Conservation (phyloP, 2,113 vertebrate species). For the Synodontis membranacea region DNA sequence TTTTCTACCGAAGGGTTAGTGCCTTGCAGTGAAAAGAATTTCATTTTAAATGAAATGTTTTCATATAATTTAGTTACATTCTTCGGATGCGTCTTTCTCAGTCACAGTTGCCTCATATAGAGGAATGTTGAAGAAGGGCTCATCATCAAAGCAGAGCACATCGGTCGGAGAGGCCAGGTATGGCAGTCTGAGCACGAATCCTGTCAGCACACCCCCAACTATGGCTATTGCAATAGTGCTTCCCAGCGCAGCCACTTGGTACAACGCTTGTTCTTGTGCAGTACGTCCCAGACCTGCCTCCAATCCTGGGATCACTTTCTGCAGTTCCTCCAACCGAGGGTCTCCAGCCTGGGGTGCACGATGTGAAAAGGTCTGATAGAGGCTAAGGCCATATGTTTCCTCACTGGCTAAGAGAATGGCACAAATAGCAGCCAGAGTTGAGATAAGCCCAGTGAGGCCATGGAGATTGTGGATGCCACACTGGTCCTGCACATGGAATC, state of each 20-base stretch:
- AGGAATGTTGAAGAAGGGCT: conserved; percentile 74
- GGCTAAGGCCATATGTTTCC: conserved; percentile 63
- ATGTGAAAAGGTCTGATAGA: conserved; percentile 66
- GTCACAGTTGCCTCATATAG: conserved; percentile 56
- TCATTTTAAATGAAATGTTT: neutral
- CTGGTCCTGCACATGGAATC: conserved; percentile 74
- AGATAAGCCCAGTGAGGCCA: conserved; percentile 78
- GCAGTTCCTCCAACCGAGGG: conserved; percentile 58
- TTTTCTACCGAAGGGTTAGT: neutral
- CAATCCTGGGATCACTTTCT: conserved; percentile 64
- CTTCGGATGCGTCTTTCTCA: conserved; percentile 5
- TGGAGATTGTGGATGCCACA: conserved; percentile 85
- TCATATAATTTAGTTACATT: neutral
- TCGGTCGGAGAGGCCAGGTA: conserved; percentile 68
- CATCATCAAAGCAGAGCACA: conserved; percentile 76
- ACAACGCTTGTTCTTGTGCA: conserved; percentile 69
- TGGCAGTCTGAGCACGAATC: conserved; percentile 69
- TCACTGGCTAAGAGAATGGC: conserved; percentile 66
- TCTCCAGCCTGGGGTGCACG: conserved; percentile 64
- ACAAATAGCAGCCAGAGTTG: conserved; percentile 69
- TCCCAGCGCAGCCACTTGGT: conserved; percentile 70
- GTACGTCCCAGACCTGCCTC: conserved; percentile 64
- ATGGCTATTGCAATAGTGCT: conserved; percentile 65
- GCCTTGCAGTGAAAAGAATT: neutral
- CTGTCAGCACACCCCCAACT: conserved; percentile 71